phyloP scores from a whole-genome alignment of 2,797 vertebrate species.

The Tapera naevia region DNA sequence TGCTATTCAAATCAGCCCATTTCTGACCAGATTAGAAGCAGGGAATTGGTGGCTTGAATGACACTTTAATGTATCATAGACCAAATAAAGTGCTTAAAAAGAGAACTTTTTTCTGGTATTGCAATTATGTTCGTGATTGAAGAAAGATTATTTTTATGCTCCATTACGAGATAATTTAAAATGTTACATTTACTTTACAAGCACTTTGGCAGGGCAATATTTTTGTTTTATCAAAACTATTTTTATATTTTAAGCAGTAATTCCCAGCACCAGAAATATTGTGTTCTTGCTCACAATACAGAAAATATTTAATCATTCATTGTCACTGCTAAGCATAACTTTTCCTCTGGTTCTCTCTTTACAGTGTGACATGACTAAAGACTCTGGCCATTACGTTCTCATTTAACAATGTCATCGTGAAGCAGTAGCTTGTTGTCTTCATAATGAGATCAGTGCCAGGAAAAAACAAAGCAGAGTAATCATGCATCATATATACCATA shows the following conservation, averaged over 20 bases:
- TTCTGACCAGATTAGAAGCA: neutral
- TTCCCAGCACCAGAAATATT: neutral
- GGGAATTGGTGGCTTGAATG: neutral
- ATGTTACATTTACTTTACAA: constrained; percentile 9
- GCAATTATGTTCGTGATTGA: constrained; percentile 30
- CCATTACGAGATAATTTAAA: constrained; percentile 4
- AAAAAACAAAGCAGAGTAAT: constrained; percentile 46
- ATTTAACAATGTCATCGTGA: constrained; percentile 59
- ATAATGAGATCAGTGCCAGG: constrained; percentile 52
- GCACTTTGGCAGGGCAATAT: neutral
- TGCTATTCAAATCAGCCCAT: neutral
- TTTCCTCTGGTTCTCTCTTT: neutral
- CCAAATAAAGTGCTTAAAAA: neutral
- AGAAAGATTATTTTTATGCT: neutral
- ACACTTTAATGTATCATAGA: neutral
- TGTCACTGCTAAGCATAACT: constrained; percentile 12
- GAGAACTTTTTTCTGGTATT: neutral
- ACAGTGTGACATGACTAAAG: constrained; percentile 53
- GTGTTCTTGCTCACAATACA: neutral
- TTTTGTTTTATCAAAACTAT: neutral
- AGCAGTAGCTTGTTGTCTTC: constrained; percentile 42
- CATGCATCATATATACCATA: constrained; percentile 37
- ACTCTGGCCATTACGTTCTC: constrained; percentile 44
- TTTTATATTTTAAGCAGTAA: neutral
- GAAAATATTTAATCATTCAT: constrained; percentile 52